Base-by-base conservation (phyloP, 2,888 invertebrate genomes). In the Anagyrus pseudococci region DNA sequence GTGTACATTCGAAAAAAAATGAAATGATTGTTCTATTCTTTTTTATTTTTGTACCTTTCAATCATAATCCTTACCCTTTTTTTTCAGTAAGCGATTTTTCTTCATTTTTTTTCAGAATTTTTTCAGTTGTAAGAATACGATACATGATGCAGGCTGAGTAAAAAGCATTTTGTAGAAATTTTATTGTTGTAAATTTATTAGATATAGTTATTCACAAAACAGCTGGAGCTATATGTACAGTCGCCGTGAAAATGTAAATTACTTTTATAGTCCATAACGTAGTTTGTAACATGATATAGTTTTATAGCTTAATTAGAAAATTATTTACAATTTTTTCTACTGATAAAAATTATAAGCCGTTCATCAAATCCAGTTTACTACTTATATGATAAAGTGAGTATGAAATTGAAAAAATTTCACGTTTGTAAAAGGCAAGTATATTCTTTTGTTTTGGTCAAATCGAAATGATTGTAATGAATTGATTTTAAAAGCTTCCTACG, bases 1-100 rank as follows among this genome's bases (percentile, higher is more conserved):
- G 80, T 80, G 79, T 80, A 80, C 79, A 80, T 80, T 79, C 78
- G 78, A 79, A 76, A 75, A 67, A 58, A 64, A 29, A 29, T 10
- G 29, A 41, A 13, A n/a, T 47, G 1, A 41, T 43, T 8, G 6
- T 40, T 19, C 20, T n/a, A 19, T 20, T n/a, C 4, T 52, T 33
- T n/a, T 52, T 20, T 26, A 10, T 17, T 13, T 52, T 19, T 49
- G 41, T 58, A 19, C n/a, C n/a, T n/a, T n/a, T n/a, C n/a, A n/a
- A n/a, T n/a, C n/a, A n/a, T n/a, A n/a, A n/a, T n/a, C n/a, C n/a
- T n/a, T n/a, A 41, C 41, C 43, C 22, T 25, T 4, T 41, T 0
- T 13, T 15, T 2, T 41, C 17, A 0, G 7, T 19, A n/a, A 10
- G 4, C 10, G 4, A 37, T 8, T 8, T 50, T 33, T 46, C 50